Evolutionary conservation across 2,888 invertebrate species (phyloP).

Genomic region (Tenthredo notha): DNA sequence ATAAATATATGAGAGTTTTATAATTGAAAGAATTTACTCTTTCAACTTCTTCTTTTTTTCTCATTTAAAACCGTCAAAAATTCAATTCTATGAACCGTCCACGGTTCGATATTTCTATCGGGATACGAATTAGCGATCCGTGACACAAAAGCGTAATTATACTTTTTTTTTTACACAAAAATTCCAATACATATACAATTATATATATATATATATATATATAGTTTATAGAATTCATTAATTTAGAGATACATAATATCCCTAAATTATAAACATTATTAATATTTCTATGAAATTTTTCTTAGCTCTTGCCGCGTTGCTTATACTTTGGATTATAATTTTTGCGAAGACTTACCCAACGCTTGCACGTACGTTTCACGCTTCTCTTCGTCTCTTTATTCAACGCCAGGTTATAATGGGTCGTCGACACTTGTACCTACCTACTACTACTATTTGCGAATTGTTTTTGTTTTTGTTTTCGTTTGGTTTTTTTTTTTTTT

Average conservation of each 20-base stretch:
- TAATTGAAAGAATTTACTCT: not conserved
- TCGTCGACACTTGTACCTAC: conserved; percentile 5
- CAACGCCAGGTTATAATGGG: not conserved
- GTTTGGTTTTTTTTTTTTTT: not conserved
- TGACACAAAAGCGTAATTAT: not conserved
- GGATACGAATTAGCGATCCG: not conserved
- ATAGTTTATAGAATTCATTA: not conserved
- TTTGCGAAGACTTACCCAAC: not conserved
- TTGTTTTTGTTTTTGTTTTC: not conserved
- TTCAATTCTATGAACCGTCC: conserved; percentile 1
- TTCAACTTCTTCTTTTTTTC: conserved; percentile 29
- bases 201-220: not conserved
- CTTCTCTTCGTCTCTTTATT: not conserved
- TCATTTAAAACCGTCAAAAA: conserved; percentile 58
- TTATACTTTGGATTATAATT: conserved; percentile 1
- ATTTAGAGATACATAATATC: not conserved
- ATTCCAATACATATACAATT: not conserved
- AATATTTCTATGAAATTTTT: not conserved
- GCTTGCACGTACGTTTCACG: not conserved
- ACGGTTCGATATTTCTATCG: not conserved
- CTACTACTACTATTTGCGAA: conserved; percentile 32
- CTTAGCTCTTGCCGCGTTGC: not conserved
- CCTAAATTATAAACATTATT: not conserved
- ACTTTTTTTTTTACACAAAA: not conserved
- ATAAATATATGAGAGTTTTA: not conserved